phyloP scores from a whole-genome alignment of 2,888 invertebrate genomes.

The Ypsolopha sequella region DNA sequence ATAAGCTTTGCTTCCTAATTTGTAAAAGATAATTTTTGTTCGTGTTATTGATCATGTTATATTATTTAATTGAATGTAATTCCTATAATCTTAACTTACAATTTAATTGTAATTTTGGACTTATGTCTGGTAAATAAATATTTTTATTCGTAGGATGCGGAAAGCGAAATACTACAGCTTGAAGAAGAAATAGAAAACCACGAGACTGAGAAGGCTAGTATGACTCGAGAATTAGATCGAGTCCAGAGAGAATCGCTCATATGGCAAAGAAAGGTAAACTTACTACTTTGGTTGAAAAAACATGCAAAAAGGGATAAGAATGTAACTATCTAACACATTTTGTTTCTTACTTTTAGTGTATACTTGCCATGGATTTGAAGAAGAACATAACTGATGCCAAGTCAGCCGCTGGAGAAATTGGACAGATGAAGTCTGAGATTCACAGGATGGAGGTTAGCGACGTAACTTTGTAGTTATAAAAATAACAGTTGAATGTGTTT shows the following conservation, averaged over 20 bases:
- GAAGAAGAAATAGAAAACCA: slow-evolving; percentile 77
- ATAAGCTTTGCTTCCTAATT: too few relatives aligned
- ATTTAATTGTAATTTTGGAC: too few relatives aligned
- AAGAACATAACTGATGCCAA: slow-evolving; percentile 76
- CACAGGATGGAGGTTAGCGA: slow-evolving; percentile 82
- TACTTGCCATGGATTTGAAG: slow-evolving; percentile 79
- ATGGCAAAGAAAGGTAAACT: slow-evolving; percentile 83
- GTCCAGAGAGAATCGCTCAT: slow-evolving; percentile 77
- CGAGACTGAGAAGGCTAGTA: slow-evolving; percentile 74
- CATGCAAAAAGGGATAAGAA: background rate
- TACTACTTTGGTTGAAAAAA: background rate
- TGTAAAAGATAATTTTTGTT: too few relatives aligned
- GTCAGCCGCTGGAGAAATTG: slow-evolving; percentile 77
- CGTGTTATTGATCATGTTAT: too few relatives aligned
- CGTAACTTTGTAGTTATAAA: slow-evolving; percentile 39
- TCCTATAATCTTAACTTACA: too few relatives aligned
- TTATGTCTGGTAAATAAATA: too few relatives aligned
- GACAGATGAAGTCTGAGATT: slow-evolving; percentile 83
- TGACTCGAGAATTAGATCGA: slow-evolving; percentile 74
- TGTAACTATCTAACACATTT: background rate
- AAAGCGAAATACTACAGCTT: slow-evolving; percentile 74
- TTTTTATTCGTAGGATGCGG: slow-evolving; percentile 69
- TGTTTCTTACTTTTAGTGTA: slow-evolving; percentile 37
- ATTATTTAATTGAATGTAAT: too few relatives aligned
- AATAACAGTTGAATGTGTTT: slow-evolving; percentile 21